Percentiles rank a stretch among this genome's conserved stretches.
These are phyloP conservation scores for Helicoverpa armigera DNA, from an alignment of 1,140 invertebrate species.

Conservation along the genomic window DNA sequence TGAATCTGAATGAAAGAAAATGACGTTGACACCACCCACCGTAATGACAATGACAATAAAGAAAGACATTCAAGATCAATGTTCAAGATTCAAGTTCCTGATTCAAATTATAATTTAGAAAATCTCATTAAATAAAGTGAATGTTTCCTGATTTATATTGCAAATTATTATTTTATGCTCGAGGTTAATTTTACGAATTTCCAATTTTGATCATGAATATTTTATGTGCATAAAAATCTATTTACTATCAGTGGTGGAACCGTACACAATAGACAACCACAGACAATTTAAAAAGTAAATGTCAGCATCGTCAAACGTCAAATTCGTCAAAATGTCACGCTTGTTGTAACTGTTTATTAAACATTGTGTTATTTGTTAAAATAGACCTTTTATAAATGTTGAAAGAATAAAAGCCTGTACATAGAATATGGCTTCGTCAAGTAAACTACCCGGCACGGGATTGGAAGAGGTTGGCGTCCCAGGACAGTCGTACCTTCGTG, in stretches of 20 bases:
- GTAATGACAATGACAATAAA: no score
- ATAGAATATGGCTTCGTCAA: constrained; percentile 76
- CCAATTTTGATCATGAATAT: not conserved
- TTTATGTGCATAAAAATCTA: not conserved
- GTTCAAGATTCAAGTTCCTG: no score
- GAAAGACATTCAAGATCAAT: no score
- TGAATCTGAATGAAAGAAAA: no score
- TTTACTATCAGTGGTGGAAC: no score
- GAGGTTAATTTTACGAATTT: not conserved
- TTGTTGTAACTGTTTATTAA: constrained; percentile 16
- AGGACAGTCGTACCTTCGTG: constrained; percentile 95
- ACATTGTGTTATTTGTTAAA: constrained; percentile 11
- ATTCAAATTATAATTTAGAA: no score
- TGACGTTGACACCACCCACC: no score
- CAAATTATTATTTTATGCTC: no score
- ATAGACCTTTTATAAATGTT: not conserved
- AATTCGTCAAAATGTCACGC: not conserved
- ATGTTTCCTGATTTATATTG: no score
- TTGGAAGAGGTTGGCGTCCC: constrained; percentile 97
- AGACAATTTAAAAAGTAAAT: not conserved
- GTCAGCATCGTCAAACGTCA: not conserved
- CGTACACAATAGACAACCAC: no score
- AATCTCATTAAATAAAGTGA: no score
- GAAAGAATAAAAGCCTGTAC: not conserved
- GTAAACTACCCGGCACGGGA: constrained; percentile 85